Percentiles rank a stretch among this genome's conserved stretches.
Conservation (phyloP, 2,888 invertebrate species). For the Hypsopygia costalis region DNA sequence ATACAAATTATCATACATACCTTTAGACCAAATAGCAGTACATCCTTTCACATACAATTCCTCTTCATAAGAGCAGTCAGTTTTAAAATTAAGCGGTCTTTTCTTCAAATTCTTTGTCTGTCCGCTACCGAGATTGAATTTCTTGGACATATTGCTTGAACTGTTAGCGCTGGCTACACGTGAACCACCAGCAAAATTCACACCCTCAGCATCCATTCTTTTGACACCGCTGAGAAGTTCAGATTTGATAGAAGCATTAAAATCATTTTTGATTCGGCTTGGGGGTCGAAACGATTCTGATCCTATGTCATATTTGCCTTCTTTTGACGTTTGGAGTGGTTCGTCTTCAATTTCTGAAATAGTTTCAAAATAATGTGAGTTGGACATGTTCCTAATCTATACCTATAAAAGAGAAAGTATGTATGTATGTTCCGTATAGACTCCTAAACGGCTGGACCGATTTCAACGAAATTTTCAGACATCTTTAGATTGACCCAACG, state of each 20-base stretch:
- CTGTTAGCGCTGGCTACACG: slow-evolving; percentile 63
- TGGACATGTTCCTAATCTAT: no score
- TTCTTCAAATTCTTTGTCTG: slow-evolving; percentile 32
- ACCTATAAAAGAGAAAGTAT: no score
- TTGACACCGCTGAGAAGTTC: slow-evolving; percentile 50
- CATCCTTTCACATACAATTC: slow-evolving; percentile 93
- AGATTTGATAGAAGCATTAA: slow-evolving; percentile 68
- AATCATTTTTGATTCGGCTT: slow-evolving; percentile 64
- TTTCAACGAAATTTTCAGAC: no score
- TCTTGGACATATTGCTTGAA: slow-evolving; percentile 69
- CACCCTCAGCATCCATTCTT: slow-evolving; percentile 46
- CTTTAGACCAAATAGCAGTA: slow-evolving; percentile 90
- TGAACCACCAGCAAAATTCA: slow-evolving; percentile 45
- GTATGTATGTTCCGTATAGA: no score
- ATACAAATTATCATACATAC: no score
- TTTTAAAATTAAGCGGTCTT: slow-evolving; percentile 55
- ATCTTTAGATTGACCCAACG: no score
- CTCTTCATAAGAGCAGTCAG: slow-evolving; percentile 84
- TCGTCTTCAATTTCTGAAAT: slow-evolving; percentile 54
- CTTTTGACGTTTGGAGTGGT: slow-evolving; percentile 38
- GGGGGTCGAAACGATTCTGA: slow-evolving; percentile 63
- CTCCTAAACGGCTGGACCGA: no score
- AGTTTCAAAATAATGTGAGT: no score
- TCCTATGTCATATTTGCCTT: slow-evolving; percentile 52
- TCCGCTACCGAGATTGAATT: slow-evolving; percentile 51